A percentile compares a stretch with the other conserved stretches of the same genome.
phyloP scores from a whole-genome alignment of 2,797 vertebrate genomes.

The Nannoperca australis region DNA sequence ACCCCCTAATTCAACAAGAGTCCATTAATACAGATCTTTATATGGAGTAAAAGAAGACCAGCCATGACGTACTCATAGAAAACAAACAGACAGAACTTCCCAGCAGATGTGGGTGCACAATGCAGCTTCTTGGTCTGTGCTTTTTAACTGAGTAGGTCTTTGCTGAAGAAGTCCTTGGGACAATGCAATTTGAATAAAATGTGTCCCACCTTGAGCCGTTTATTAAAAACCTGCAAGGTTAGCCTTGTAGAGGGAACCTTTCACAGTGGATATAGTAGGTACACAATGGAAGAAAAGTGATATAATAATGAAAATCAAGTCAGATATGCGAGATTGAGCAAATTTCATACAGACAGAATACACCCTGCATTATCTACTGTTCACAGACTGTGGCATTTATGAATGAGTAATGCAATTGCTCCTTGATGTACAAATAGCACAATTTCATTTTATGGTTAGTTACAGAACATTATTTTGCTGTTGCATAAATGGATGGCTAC shows the following conservation, averaged over 20 bases:
- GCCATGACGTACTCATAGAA: neutral
- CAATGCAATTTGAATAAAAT: neutral
- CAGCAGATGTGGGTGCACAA: neutral
- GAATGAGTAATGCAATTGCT: neutral
- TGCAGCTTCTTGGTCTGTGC: neutral
- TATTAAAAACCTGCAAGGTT: neutral
- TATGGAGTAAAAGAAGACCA: neutral
- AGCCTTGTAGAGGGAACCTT: neutral
- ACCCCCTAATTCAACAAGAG: neutral
- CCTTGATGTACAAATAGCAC: neutral
- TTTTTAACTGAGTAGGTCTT: neutral
- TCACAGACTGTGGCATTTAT: neutral
- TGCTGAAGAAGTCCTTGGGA: conserved; percentile 5
- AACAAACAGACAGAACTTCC: neutral
- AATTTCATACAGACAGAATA: neutral
- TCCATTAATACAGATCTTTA: neutral
- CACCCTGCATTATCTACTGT: neutral
- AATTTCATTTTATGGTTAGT: neutral
- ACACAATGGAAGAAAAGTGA: neutral
- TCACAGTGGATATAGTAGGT: neutral
- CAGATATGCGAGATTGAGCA: neutral
- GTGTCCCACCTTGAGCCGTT: neutral
- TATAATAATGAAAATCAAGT: neutral
- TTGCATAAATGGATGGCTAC: neutral
- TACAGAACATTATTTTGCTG: neutral